These are phyloP conservation scores for Turritopsis rubra DNA, from an alignment of 30 jellyfish, hydroid and myxozoan species.

Conservation along the genomic window DNA sequence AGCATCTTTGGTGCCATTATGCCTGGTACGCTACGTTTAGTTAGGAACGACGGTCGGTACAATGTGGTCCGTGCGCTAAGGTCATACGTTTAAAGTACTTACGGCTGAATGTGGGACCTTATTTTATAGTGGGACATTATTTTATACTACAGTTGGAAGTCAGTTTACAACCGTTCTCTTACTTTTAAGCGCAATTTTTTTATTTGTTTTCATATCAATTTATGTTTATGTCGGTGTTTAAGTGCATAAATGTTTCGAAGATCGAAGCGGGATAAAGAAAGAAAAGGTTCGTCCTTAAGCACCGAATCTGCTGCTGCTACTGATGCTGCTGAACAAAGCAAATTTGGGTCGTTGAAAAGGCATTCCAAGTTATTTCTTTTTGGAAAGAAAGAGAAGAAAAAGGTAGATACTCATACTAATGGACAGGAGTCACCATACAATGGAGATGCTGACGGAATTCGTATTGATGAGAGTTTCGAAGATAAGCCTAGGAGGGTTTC, in stretches of 20 bases:
- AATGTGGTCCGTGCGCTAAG: too few relatives aligned
- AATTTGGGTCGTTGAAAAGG: constrained; percentile 19
- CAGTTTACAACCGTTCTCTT: too few relatives aligned
- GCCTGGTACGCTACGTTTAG: too few relatives aligned
- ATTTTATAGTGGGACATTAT: too few relatives aligned
- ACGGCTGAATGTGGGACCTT: too few relatives aligned
- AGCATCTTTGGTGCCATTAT: too few relatives aligned
- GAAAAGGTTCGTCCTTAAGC: constrained; percentile 11
- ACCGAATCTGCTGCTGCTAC: background rate
- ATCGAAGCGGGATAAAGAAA: constrained; percentile 8
- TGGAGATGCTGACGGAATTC: constrained; percentile 26
- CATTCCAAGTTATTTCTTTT: constrained; percentile 13
- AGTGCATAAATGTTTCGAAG: constrained; percentile 13
- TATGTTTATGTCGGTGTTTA: background rate
- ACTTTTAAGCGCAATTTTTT: too few relatives aligned
- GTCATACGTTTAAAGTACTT: too few relatives aligned
- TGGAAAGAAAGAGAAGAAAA: constrained; percentile 21
- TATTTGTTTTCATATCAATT: too few relatives aligned
- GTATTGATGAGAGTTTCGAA: constrained; percentile 20
- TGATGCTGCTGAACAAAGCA: too few relatives aligned
- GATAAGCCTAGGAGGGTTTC: background rate
- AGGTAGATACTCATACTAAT: background rate
- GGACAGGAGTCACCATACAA: constrained; percentile 19
- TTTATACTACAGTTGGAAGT: too few relatives aligned
- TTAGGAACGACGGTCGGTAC: too few relatives aligned